Base-by-base conservation (phyloP, 2,888 invertebrate genomes). In the Xanthostigma xanthostigma region DNA sequence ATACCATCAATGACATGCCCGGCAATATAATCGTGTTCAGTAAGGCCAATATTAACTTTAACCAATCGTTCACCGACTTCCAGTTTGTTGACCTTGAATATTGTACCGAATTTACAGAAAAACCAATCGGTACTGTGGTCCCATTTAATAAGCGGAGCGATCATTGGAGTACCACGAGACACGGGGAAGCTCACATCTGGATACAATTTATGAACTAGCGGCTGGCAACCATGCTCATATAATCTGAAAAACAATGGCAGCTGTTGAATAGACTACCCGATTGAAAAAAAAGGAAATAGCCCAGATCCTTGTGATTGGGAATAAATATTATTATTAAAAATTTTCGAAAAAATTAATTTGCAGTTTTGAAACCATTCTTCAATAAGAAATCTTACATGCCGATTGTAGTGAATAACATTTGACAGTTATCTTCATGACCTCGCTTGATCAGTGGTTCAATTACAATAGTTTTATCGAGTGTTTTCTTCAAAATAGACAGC, bases 1-100 rank as follows among this genome's bases (percentile, higher is more conserved):
- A 1, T 67, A 76, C 92, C 89, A 64, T 94, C 91, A 51, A 94
- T 84, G 10, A 80, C 73, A 64, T 94, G 93, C 0, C 88, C 91
- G 36, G 69, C 67, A 65, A 91, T 71, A 59, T 76, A 91, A 48
- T 81, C 79, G 59, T 76, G 78, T 58, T 79, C 76, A 50, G 83
- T 81, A 53, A 81, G 80, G 0, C 65, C 64, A 5, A 81, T 67
- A 14, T 75, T 72, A 56, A 84, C 69, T 33, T 72, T 63, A 14
- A 82, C 72, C 0, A 70, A 66, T 42, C 81, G 69, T 55, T 84
- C 83, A 0, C 82, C 80, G 41, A 80, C 78, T 48, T 27, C 27
- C 44, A 13, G 12, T 34, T 14, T 27, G 10, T 44, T 27, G 10
- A 76, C 60, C 77, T 76, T 52, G 75, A 62, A 65, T 56, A 67